Percentiles rank a stretch among this genome's conserved stretches.
phyloP scores from a whole-genome alignment of 2,888 invertebrate species.

The Erebia aethiops region DNA sequence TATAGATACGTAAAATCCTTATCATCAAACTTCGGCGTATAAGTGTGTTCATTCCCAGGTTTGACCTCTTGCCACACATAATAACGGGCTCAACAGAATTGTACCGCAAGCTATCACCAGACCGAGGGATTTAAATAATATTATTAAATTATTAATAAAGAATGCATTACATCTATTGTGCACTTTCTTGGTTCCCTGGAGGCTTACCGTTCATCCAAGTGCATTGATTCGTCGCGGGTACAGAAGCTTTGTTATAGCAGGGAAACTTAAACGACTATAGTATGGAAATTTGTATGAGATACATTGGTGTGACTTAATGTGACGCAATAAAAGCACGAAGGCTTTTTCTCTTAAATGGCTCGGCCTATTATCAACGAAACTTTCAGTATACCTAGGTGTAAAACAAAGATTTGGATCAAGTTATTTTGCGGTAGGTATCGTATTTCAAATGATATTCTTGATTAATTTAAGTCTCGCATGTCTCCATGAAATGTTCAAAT shows the following conservation, averaged over 20 bases:
- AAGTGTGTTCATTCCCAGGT: background rate
- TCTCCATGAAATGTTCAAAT: too few species aligned
- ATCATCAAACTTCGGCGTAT: background rate
- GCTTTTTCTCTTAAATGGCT: too few species aligned
- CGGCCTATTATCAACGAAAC: too few species aligned
- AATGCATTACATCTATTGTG: slow-evolving; percentile 13
- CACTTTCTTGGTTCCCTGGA: slow-evolving; percentile 2
- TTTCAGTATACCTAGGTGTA: too few species aligned
- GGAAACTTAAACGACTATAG: too few species aligned
- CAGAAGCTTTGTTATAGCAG: background rate
- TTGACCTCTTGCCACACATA: slow-evolving; percentile 5
- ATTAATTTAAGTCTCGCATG: too few species aligned
- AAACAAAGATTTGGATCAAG: too few species aligned
- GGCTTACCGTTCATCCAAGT: slow-evolving; percentile 18
- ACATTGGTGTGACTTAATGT: too few species aligned
- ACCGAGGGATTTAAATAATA: slow-evolving; percentile 30
- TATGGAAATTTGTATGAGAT: too few species aligned
- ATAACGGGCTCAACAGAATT: slow-evolving; percentile 22
- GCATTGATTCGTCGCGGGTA: slow-evolving; percentile 20
- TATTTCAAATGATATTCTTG: too few species aligned
- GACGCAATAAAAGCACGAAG: too few species aligned
- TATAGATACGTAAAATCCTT: background rate
- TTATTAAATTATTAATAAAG: slow-evolving; percentile 18
- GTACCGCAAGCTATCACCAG: slow-evolving; percentile 26
- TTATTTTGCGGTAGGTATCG: too few species aligned